Conservation (phyloP, 2,797 vertebrate species). For the Crenichthys baileyi region DNA sequence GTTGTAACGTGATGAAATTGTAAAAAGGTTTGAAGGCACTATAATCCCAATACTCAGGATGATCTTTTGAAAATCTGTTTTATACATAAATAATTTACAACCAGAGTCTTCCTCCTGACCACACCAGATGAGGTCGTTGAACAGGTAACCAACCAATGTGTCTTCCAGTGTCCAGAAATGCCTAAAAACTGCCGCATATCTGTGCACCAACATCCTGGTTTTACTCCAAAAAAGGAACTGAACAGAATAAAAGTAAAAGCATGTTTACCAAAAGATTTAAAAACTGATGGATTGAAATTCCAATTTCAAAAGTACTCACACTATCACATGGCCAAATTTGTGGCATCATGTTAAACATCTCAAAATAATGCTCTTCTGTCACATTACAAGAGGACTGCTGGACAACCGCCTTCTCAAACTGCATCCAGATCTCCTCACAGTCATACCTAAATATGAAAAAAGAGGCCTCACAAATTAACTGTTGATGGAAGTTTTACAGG, state of each 20-base stretch:
- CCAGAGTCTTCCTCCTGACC: constrained; percentile 69
- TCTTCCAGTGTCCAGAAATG: constrained; percentile 82
- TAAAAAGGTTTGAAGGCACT: too few relatives aligned
- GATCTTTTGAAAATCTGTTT: neutral
- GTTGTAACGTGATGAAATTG: neutral
- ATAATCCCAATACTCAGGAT: too few relatives aligned
- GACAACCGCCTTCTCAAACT: constrained; percentile 66
- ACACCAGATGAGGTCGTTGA: constrained; percentile 84
- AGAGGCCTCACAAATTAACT: neutral
- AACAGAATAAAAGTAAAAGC: neutral
- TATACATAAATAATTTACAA: constrained; percentile 22
- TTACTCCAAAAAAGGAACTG: constrained; percentile 86
- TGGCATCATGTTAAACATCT: constrained; percentile 65
- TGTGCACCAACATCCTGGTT: constrained; percentile 76
- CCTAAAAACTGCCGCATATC: constrained; percentile 65
- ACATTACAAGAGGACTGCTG: constrained; percentile 64
- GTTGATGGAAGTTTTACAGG: too few relatives aligned
- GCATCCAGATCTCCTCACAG: constrained; percentile 78
- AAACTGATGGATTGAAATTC: fast-evolving
- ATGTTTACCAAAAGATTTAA: neutral
- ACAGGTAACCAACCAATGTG: constrained; percentile 83
- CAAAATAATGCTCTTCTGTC: constrained; percentile 63
- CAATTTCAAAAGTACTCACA: constrained; percentile 46
- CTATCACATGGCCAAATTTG: constrained; percentile 70
- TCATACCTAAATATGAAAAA: constrained; percentile 63